Percentiles rank a stretch among this genome's conserved stretches.
phyloP scores from a whole-genome alignment of 1,140 invertebrate genomes.

The Apis laboriosa region DNA sequence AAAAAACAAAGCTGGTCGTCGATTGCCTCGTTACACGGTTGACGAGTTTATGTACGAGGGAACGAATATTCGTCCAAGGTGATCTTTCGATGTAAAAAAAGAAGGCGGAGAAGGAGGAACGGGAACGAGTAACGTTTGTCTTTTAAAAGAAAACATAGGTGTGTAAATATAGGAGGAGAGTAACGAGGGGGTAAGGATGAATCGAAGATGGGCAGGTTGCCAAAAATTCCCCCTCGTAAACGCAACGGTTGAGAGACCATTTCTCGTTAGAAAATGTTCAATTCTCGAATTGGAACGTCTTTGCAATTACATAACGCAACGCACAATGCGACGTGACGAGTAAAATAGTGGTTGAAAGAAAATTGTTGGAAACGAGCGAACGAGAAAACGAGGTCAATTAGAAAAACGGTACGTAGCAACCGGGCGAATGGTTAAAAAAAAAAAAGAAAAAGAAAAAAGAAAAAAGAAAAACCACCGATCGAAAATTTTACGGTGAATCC shows the following conservation, averaged over 20 bases:
- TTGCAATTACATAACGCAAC: slow-evolving; percentile 49
- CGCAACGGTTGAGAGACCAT: slow-evolving; percentile 46
- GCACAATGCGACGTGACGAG: slow-evolving; percentile 39
- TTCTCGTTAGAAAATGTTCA: neutral
- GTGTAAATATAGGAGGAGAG: slow-evolving; percentile 22
- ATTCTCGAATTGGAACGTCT: slow-evolving; percentile 27
- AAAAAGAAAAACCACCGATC: neutral
- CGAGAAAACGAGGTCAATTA: slow-evolving; percentile 58
- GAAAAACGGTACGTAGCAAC: slow-evolving; percentile 22
- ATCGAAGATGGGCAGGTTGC: slow-evolving; percentile 41
- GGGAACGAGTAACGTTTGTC: too few relatives aligned
- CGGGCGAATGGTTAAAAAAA: too few relatives aligned
- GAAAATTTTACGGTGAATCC: neutral
- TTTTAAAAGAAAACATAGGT: too few relatives aligned
- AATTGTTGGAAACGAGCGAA: neutral
- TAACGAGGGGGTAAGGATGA: slow-evolving; percentile 21
- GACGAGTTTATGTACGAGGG: neutral
- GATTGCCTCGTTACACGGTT: neutral
- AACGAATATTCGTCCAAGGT: neutral
- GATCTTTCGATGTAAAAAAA: neutral
- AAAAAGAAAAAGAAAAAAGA: neutral
- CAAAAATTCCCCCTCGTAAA: slow-evolving; percentile 52
- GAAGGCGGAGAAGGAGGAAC: neutral
- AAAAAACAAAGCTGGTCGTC: neutral
- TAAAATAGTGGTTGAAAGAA: slow-evolving; percentile 34